Conservation (phyloP, 2,888 invertebrate species). For the Lepidochrysops patricia region DNA sequence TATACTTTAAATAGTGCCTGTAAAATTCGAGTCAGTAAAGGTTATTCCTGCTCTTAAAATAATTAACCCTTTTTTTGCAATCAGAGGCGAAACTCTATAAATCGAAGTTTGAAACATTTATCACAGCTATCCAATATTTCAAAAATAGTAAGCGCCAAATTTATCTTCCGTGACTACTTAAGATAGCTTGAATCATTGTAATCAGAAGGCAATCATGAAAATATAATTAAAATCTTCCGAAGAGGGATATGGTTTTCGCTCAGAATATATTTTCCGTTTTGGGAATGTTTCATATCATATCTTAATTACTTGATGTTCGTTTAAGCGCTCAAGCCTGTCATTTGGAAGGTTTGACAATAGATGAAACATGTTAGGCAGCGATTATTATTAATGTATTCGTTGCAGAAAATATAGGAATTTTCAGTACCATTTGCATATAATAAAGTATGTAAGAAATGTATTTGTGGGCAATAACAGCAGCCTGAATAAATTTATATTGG, state of each 20-base stretch:
- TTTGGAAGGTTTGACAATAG: slow-evolving; percentile 20
- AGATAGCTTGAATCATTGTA: not conserved
- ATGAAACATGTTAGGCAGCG: not conserved
- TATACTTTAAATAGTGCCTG: too few species aligned
- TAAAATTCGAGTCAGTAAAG: too few species aligned
- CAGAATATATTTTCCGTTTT: slow-evolving; percentile 40
- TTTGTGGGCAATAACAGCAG: not conserved
- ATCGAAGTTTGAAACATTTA: too few species aligned
- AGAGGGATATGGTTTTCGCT: slow-evolving; percentile 7
- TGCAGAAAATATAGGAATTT: too few species aligned
- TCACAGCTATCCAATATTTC: not conserved
- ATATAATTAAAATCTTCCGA: not conserved
- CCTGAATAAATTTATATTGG: not conserved
- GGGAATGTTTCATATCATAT: slow-evolving; percentile 34
- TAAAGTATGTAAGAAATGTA: too few species aligned
- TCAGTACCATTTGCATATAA: too few species aligned
- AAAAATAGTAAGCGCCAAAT: not conserved
- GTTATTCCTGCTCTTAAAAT: too few species aligned
- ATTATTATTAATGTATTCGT: not conserved
- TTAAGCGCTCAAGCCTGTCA: slow-evolving; percentile 28
- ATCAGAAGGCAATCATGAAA: not conserved
- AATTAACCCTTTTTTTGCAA: too few species aligned
- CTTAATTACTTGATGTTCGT: slow-evolving; percentile 32
- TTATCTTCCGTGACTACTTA: not conserved
- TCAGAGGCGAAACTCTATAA: too few species aligned